Evolutionary conservation across 2,797 vertebrate genomes (phyloP), one percentile per base, ranked within the genome.

Genomic region (Artibeus lituratus): DNA sequence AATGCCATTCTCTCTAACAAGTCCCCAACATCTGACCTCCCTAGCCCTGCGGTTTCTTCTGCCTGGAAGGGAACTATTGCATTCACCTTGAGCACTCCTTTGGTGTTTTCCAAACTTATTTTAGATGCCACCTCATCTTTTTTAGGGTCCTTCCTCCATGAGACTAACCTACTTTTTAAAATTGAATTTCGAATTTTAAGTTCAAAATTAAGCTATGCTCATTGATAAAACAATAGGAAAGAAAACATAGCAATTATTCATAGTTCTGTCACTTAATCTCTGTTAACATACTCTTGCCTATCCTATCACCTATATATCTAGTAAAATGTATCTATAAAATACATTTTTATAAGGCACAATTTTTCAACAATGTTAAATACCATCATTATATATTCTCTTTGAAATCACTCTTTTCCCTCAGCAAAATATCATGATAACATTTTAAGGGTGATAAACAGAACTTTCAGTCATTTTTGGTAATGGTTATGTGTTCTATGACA

Each of bases 201-300:
- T 94, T 92, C 42, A 90, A 87, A 95, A 83, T 89, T 84, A 90
- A 69, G 35, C 24, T 22, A 62, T 73, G 24, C 6, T 96, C 4
- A 76, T 2, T 65, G 35, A 51, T 22, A 80, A 49, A 42, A 94
- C 73, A 78, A 2, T 2, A 42, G 91, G 11, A 65, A 77, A 87
- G 11, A 57, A 15, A 90, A 87, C 87, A 84, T 16, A 51, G 59
- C 77, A 92, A 88, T 82, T 49, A 87, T 21, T 92, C 29, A 76
- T 32, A 72, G 47, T 91, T 77, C 21, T 94, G 21, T 9, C 44
- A 81, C 7, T 87, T 92, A 86, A 83, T 62, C 1, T 78, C 18
- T 92, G 44, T 49, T 81, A 86, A 94, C 26, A 86, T 10, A 53
- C 0, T 39, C 21, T 62, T 59, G 2, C 57, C 51, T 82, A 77